A percentile compares a stretch with the other conserved stretches of the same genome.
These are phyloP conservation scores for Grammomys surdaster DNA, from an alignment of 2,113 vertebrate genomes.

Conservation along the genomic window DNA sequence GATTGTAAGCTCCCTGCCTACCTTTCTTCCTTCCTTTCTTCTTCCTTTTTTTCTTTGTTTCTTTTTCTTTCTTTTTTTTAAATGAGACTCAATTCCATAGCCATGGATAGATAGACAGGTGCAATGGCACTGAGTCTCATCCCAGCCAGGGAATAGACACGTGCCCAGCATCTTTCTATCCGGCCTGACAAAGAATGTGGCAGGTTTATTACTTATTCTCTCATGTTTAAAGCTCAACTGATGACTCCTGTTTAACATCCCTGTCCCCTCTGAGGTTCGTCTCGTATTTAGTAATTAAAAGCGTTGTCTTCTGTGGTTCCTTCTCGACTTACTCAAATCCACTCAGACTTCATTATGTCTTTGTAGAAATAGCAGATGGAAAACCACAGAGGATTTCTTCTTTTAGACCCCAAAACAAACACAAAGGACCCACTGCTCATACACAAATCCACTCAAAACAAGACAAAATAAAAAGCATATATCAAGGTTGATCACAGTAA, in stretches of 20 bases:
- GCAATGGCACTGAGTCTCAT: neutral
- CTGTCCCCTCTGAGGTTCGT: neutral
- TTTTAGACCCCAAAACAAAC: neutral
- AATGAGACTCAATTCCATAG: neutral
- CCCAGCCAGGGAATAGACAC: neutral
- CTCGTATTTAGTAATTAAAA: constrained; percentile 45
- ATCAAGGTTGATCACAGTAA: neutral
- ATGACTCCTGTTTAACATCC: constrained; percentile 23
- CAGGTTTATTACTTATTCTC: neutral
- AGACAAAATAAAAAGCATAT: neutral
- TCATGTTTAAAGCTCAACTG: neutral
- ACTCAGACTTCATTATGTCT: neutral
- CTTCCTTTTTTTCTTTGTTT: neutral
- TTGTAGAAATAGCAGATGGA: neutral
- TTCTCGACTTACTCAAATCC: neutral
- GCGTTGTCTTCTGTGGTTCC: neutral
- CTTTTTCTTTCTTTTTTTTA: too few relatives aligned
- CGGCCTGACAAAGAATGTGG: neutral
- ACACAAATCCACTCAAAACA: neutral
- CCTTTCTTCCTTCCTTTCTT: neutral
- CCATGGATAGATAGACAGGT: neutral
- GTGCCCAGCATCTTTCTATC: neutral
- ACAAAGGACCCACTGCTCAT: neutral
- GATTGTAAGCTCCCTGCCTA: neutral
- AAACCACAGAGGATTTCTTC: neutral